Conservation (phyloP, 2,797 vertebrate genomes). For the Esox lucius region DNA sequence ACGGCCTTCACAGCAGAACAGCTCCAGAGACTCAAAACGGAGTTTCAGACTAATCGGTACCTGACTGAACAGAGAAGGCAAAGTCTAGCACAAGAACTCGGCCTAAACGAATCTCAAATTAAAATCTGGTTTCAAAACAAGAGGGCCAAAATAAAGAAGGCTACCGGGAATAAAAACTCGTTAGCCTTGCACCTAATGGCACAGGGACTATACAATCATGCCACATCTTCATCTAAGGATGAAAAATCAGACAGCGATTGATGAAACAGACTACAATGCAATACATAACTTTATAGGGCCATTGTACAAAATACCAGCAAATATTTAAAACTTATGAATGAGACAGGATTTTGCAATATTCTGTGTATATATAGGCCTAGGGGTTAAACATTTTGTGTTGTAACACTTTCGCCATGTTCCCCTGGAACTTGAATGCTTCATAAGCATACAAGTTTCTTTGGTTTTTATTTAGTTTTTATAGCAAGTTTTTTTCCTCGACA, state of each 20-base stretch:
- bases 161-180: conserved; percentile 82
- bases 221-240: conserved; percentile 75
- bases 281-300: conserved; percentile 82
- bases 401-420: conserved; percentile 69
- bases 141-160: conserved; percentile 91
- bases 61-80: conserved; percentile 88
- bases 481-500: conserved; percentile 60
- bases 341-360: conserved; percentile 77
- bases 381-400: conserved; percentile 55
- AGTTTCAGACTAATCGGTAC: conserved; percentile 90
- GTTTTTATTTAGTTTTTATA: conserved; percentile 26
- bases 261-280: conserved; percentile 69
- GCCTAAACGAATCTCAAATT: conserved; percentile 90
- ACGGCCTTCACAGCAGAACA: conserved; percentile 90
- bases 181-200: conserved; percentile 87
- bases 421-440: conserved; percentile 64
- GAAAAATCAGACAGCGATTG: conserved; percentile 90
- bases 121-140: conserved; percentile 98
- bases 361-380: conserved; percentile 56
- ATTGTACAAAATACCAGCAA: conserved; percentile 88
- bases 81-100: conserved; percentile 84
- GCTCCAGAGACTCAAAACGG: conserved; percentile 83
- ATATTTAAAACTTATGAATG: conserved; percentile 69
- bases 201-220: conserved; percentile 89
- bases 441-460: conserved; percentile 24